Evolutionary conservation across 2,113 vertebrate genomes (phyloP).

Genomic region (Isurus oxyrinchus): DNA sequence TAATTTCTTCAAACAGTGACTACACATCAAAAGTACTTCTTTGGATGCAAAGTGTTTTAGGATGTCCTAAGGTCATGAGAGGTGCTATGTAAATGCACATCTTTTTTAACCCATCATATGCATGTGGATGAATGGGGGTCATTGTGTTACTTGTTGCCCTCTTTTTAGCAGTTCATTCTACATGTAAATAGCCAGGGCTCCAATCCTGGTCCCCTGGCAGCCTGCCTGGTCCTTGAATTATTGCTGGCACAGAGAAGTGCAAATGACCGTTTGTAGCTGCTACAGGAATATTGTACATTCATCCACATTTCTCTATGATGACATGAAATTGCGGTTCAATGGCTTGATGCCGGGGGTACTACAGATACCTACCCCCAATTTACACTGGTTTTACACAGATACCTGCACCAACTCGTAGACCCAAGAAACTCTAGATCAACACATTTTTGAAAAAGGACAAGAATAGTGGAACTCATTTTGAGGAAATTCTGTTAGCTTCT

Average conservation of each 20-base stretch:
- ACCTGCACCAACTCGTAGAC: background rate
- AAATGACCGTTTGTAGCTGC: background rate
- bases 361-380: background rate
- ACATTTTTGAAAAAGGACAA: background rate
- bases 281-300: background rate
- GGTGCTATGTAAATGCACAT: too few species aligned
- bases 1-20: too few species aligned
- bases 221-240: background rate
- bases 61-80: too few species aligned
- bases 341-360: background rate
- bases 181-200: background rate
- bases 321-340: too few species aligned
- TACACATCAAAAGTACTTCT: too few species aligned
- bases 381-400: background rate
- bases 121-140: too few species aligned
- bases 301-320: too few species aligned
- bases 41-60: too few species aligned
- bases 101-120: too few species aligned
- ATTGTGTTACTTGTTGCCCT: background rate
- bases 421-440: background rate
- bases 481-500: background rate
- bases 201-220: too few species aligned
- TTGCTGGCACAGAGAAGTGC: background rate
- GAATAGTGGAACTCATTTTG: background rate
- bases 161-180: background rate